Conservation (phyloP, 2,888 invertebrate species). For the Crocallis elinguaria region DNA sequence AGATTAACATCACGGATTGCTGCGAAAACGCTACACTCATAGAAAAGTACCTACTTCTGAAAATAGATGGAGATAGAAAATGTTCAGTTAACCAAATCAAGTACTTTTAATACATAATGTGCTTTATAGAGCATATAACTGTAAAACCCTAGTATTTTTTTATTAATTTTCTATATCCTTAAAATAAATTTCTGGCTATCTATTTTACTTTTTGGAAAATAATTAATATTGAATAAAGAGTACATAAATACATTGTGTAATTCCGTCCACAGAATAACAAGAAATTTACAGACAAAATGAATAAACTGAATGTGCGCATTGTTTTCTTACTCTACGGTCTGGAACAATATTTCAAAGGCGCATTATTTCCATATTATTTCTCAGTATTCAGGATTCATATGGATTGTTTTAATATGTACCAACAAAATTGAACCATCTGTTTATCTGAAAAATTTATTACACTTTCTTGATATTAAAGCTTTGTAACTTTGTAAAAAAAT, state of each 20-base stretch:
- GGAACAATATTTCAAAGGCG: too few species aligned
- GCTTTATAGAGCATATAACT: not conserved
- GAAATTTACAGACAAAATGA: not conserved
- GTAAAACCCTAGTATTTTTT: not conserved
- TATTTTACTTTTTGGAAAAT: not conserved
- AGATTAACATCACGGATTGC: conserved; percentile 87
- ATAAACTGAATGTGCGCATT: too few species aligned
- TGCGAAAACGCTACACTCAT: conserved; percentile 86
- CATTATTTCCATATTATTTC: too few species aligned
- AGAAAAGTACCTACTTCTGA: conserved; percentile 89
- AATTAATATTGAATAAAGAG: not conserved
- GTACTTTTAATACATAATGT: conserved; percentile 48
- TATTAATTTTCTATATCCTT: not conserved
- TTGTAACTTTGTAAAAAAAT: too few species aligned
- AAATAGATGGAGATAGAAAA: conserved; percentile 88
- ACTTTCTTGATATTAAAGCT: too few species aligned
- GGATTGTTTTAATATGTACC: too few species aligned
- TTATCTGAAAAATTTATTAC: too few species aligned
- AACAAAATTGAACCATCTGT: too few species aligned
- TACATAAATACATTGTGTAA: not conserved
- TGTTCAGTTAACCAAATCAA: conserved; percentile 71
- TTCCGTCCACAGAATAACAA: conserved; percentile 31
- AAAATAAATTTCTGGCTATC: not conserved
- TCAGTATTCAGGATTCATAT: too few species aligned
- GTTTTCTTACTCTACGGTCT: too few species aligned